These are phyloP conservation scores for Chrysotoxum bicinctum DNA, from an alignment of 2,888 invertebrate species.

Conservation along the genomic window DNA sequence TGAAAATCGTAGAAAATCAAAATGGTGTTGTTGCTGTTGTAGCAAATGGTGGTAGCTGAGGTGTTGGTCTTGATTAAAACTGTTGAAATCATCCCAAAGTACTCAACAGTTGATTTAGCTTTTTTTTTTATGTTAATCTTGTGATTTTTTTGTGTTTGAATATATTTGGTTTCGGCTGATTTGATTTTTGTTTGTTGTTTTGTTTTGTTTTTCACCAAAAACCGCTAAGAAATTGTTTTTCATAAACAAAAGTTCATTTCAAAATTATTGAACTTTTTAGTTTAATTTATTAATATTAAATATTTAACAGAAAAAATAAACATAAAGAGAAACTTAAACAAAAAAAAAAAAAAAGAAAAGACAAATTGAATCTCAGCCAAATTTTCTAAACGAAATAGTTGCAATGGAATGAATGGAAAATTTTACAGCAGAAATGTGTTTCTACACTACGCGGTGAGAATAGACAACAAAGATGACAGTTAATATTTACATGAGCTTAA, in stretches of 20 bases:
- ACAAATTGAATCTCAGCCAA: constrained; percentile 40
- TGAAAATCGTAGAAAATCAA: constrained; percentile 42
- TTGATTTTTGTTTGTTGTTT: constrained; percentile 1
- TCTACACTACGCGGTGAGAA: constrained; percentile 41
- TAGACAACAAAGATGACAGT: constrained; percentile 5
- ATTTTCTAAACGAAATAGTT: constrained; percentile 41
- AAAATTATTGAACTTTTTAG: constrained; percentile 40
- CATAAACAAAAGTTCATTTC: constrained; percentile 40
- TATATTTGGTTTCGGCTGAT: neutral
- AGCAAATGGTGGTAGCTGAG: constrained; percentile 40
- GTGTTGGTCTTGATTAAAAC: constrained; percentile 43
- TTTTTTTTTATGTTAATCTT: neutral
- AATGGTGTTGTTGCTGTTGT: constrained; percentile 43
- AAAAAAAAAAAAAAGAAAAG: neutral
- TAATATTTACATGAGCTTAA: constrained; percentile 2
- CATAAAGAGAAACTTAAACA: neutral
- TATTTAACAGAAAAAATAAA: constrained; percentile 22
- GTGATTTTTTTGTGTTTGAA: neutral
- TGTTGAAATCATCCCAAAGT: constrained; percentile 70
- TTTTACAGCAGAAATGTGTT: constrained; percentile 34
- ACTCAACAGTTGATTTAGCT: constrained; percentile 17
- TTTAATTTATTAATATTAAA: neutral
- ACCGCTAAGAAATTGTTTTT: constrained; percentile 65
- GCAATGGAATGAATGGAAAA: constrained; percentile 71
- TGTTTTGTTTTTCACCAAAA: constrained; percentile 55